Evolutionary conservation across 1,140 invertebrate species (phyloP).

Genomic region (Cherax destructor): DNA sequence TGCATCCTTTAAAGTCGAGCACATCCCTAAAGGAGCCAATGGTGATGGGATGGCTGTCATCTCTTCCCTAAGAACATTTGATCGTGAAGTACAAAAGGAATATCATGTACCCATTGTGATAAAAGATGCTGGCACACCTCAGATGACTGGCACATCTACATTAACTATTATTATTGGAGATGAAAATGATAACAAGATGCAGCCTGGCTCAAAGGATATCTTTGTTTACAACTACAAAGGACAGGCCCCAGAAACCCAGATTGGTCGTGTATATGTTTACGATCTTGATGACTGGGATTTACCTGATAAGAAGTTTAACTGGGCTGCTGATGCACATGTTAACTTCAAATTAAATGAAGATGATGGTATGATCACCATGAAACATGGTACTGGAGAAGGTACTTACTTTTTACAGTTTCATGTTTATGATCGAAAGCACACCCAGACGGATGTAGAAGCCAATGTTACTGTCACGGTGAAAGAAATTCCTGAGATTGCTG

Average conservation of each 20-base stretch:
- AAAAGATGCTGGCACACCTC: slow-evolving; percentile 90
- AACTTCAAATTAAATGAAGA: slow-evolving; percentile 92
- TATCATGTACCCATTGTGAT: slow-evolving; percentile 96
- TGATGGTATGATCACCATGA: slow-evolving; percentile 96
- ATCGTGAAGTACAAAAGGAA: slow-evolving; percentile 96
- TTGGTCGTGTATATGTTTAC: slow-evolving; percentile 96
- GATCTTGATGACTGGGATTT: slow-evolving; percentile 98
- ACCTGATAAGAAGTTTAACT: slow-evolving; percentile 97
- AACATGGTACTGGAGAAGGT: slow-evolving; percentile 90
- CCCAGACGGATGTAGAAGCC: slow-evolving; percentile 82
- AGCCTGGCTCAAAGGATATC: slow-evolving; percentile 95
- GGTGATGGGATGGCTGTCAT: slow-evolving; percentile 97
- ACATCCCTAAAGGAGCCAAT: slow-evolving; percentile 95
- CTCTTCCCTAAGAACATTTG: slow-evolving; percentile 91
- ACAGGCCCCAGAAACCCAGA: slow-evolving; percentile 83
- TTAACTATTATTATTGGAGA: slow-evolving; percentile 95
- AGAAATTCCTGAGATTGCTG: slow-evolving; percentile 95
- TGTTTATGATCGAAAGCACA: slow-evolving; percentile 95
- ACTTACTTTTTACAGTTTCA: slow-evolving; percentile 89
- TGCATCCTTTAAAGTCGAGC: slow-evolving; percentile 95
- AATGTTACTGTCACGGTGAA: slow-evolving; percentile 95
- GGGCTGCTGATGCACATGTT: slow-evolving; percentile 85
- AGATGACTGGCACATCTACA: slow-evolving; percentile 93
- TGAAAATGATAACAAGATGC: slow-evolving; percentile 98
- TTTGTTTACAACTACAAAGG: slow-evolving; percentile 95